Evolutionary conservation across 2,113 vertebrate genomes (phyloP), one percentile per base, ranked within the genome.

Genomic region (Crypturellus undulatus): DNA sequence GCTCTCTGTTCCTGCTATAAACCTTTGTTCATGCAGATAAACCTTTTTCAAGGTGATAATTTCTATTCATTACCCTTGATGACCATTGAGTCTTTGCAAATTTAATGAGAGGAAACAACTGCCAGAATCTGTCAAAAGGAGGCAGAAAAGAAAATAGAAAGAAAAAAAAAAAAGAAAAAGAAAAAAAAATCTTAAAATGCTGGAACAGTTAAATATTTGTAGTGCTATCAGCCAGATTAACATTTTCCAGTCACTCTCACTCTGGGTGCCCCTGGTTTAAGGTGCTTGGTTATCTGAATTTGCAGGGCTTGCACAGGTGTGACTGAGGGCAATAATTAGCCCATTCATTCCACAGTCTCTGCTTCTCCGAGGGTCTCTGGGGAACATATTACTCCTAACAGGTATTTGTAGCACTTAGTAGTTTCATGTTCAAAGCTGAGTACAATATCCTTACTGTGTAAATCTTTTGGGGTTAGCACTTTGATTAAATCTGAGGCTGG

Each of bases 391-490:
- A 93, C 89, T 79, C 75, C 86, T 64, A 94, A 87, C 0, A 4
- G 79, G 89, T 86, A 96, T 96, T 96, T 96, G 94, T 96, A 89
- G 89, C 89, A 93, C 94, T 95, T 88, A 82, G 49, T 86, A 93
- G 90, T 93, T 96, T 96, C 89, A 67, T 80, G 89, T 94, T 96
- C 91, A 97, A 97, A 90, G 85, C 79, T 40, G 90, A 96, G 91
- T 95, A 95, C 96, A 96, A 84, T 95, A 97, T 97, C 16, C 93
- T 92, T 84, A 94, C 84, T 96, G 93, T 96, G 96, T 94, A 97
- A 97, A 94, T 96, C 92, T 95, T 89, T 62, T 45, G 94, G 96
- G 96, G 95, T 97, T 97, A 97, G 94, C 93, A 96, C 95, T 93
- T 91, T 78, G 94, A 96, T 96, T 97, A 96, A 96, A 96, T 95